phyloP scores from a whole-genome alignment of 2,113 vertebrate species.

The Pseudolaguvia tuberculata region DNA sequence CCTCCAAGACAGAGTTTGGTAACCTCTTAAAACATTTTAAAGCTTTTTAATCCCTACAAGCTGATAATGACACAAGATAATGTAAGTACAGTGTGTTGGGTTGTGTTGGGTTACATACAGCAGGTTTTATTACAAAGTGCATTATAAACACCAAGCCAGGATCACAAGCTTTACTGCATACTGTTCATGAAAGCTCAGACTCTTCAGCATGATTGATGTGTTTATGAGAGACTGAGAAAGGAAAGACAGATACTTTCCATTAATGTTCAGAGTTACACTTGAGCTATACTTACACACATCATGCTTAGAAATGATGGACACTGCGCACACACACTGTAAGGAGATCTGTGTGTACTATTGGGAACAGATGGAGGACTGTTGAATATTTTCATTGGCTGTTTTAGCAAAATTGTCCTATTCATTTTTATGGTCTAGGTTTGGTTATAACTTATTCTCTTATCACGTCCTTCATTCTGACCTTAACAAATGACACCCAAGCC shows the following conservation, averaged over 20 bases:
- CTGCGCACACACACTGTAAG: not conserved
- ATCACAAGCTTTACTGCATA: not conserved
- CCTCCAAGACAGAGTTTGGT: not conserved
- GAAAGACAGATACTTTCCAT: constrained; percentile 2
- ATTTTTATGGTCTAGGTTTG: too few species aligned
- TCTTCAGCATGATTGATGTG: not conserved
- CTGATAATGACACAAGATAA: not conserved
- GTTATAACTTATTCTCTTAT: not conserved
- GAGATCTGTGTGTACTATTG: not conserved
- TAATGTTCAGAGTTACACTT: constrained; percentile 2
- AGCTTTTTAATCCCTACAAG: not conserved
- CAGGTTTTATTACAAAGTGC: not conserved
- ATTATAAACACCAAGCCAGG: too few species aligned
- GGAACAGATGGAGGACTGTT: not conserved
- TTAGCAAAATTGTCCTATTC: too few species aligned
- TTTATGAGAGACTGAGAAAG: not conserved
- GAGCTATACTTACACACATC: constrained; percentile 8
- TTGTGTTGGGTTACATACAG: not conserved
- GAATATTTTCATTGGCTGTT: too few species aligned
- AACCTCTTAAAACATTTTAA: not conserved
- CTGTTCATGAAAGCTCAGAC: not conserved
- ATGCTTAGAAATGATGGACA: not conserved
- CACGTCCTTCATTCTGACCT: not conserved
- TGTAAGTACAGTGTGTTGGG: not conserved
- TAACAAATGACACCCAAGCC: not conserved